phyloP scores from a whole-genome alignment of 2,797 vertebrate species.

The Hippopotamyrus pictus region DNA sequence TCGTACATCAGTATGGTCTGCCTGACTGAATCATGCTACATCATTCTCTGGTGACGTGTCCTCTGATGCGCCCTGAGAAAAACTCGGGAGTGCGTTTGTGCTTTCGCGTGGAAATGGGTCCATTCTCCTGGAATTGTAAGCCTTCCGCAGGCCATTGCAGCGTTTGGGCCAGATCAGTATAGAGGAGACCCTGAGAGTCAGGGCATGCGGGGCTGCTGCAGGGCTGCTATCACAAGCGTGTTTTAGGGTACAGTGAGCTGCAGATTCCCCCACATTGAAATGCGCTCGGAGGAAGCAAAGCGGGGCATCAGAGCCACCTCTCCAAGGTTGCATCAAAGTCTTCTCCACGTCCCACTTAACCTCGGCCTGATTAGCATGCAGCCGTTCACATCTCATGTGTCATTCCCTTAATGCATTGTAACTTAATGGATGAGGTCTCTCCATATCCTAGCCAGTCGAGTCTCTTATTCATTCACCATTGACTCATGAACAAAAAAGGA shows the following conservation, averaged over 20 bases:
- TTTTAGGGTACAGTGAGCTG: neutral
- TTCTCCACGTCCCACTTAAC: neutral
- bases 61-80: neutral
- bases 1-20: neutral
- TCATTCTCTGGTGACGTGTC: neutral
- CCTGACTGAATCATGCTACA: neutral
- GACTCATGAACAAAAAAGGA: neutral
- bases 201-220: neutral
- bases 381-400: neutral
- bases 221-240: neutral
- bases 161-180: neutral
- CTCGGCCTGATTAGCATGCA: constrained; percentile 4
- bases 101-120: neutral
- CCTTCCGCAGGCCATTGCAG: neutral
- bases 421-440: neutral
- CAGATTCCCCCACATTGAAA: neutral
- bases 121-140: neutral
- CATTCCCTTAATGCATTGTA: neutral
- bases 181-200: neutral
- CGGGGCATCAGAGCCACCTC: neutral
- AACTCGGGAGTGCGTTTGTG: neutral
- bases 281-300: neutral
- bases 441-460: neutral
- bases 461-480: neutral
- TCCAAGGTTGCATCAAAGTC: neutral